Base-by-base conservation (phyloP, 1,140 invertebrate genomes). In the Trachelipus rathkii region DNA sequence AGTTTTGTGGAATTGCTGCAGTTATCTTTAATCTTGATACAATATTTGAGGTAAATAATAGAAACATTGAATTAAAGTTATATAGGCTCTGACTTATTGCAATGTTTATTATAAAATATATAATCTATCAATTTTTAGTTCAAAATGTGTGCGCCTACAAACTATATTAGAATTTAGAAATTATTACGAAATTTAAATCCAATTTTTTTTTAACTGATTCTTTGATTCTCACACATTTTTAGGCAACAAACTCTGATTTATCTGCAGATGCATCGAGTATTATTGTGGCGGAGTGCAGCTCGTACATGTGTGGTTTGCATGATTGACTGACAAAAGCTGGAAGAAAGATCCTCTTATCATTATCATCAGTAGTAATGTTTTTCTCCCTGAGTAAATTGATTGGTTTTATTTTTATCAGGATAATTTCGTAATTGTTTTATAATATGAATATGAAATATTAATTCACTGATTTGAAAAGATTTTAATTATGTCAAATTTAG, bases 1-100 rank as follows among this genome's bases (percentile, higher is more conserved):
- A 97, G 84, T 85, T 96, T 77, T 94, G 91, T 80, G 95, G 95
- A 24, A 95, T 95, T 79, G 96, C 95, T 82, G 94, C 94, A 4
- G 91, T 96, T 19, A 94, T 97, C 79, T 96, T 96, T 83, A 96
- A 97, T 83, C 93, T 94, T 0, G 67, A 24, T 13, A 69, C 44
- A 4, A 81, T 81, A 19, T 81, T 81, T 33, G 15, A 73, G 82
- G 85, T 74, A 44, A 44, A 0, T 73, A 4, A 8, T 71, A 0
- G 13, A 24, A 23, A 71, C 69, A 10, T 8, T 11, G 1, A 23
- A 23, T 71, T 1, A 71, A n/a, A 15, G 13, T 3, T 71, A 23
- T n/a, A n/a, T 23, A n/a, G 8, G 13, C 13, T 5, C 2, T 71
- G 23, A 33, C 11, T 23, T 43, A n/a, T 43, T 71, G 10, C 43